Percentiles rank a stretch among this genome's conserved stretches.
Conservation (phyloP, 2,113 vertebrate genomes). For the Atherinomorus stipes region DNA sequence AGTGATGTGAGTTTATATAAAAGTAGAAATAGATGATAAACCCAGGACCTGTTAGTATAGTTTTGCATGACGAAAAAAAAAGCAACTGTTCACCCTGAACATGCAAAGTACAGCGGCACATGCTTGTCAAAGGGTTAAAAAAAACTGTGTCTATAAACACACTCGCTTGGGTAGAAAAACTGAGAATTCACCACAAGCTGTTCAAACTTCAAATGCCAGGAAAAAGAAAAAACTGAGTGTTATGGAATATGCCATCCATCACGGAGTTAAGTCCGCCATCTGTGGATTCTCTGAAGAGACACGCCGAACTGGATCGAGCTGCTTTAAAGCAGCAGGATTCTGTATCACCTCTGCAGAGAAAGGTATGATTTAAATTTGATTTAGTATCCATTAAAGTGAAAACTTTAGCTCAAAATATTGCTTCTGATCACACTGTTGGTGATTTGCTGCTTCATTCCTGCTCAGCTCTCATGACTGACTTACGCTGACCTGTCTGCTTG, state of each 20-base stretch:
- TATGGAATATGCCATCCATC: conserved; percentile 13
- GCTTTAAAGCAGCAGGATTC: conserved; percentile 24
- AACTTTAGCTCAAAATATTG: conserved; percentile 2
- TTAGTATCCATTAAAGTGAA: background rate
- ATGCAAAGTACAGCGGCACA: background rate
- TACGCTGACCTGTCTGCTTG: conserved; percentile 1
- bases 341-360: background rate
- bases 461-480: background rate
- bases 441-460: background rate
- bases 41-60: background rate
- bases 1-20: background rate
- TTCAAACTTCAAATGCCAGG: conserved; percentile 19
- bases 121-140: background rate
- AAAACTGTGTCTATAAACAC: conserved; percentile 4
- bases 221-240: background rate
- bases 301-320: background rate
- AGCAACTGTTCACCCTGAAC: conserved; percentile 13
- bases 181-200: conserved; percentile 26
- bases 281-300: conserved; percentile 4
- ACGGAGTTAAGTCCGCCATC: conserved; percentile 20
- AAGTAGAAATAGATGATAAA: background rate
- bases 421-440: background rate
- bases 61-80: conserved; percentile 9
- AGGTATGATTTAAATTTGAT: conserved; percentile 5
- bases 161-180: conserved; percentile 17